phyloP scores from a whole-genome alignment of 2,888 invertebrate species.

The Polyommatus iphigenia region DNA sequence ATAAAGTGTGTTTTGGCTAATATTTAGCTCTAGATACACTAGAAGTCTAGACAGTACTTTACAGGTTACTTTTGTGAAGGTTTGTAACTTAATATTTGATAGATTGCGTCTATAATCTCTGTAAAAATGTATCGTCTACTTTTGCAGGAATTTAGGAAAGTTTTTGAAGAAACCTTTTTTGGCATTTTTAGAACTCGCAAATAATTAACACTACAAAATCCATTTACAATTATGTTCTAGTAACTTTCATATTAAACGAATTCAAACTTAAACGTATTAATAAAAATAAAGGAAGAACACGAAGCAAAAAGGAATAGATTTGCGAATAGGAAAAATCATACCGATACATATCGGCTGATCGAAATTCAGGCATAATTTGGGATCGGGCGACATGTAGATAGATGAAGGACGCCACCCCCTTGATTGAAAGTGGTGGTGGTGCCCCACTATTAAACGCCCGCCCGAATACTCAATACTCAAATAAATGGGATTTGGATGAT shows the following conservation, averaged over 20 bases:
- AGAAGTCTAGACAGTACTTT: not conserved
- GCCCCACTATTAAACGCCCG: constrained; percentile 38
- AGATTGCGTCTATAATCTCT: no score
- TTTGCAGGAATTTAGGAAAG: not conserved
- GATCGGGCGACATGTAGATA: constrained; percentile 57
- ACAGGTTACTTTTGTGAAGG: not conserved
- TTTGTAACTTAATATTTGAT: no score
- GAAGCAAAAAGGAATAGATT: not conserved
- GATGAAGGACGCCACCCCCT: constrained; percentile 53
- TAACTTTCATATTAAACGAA: not conserved
- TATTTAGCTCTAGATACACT: not conserved
- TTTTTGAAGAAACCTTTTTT: not conserved
- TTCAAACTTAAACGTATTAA: not conserved
- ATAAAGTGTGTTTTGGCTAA: not conserved
- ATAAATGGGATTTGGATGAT: constrained; percentile 22
- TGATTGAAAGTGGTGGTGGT: constrained; percentile 50
- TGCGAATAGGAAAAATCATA: constrained; percentile 65
- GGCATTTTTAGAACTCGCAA: no score
- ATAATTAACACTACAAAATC: not conserved
- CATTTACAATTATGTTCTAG: not conserved
- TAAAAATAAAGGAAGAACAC: not conserved
- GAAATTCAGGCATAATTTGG: constrained; percentile 60
- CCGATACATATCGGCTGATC: constrained; percentile 63
- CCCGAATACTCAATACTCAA: constrained; percentile 17
- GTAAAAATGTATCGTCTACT: no score